Percentiles rank a stretch among this genome's conserved stretches.
phyloP scores from a whole-genome alignment of 2,888 invertebrate genomes.

The Pterostichus niger region DNA sequence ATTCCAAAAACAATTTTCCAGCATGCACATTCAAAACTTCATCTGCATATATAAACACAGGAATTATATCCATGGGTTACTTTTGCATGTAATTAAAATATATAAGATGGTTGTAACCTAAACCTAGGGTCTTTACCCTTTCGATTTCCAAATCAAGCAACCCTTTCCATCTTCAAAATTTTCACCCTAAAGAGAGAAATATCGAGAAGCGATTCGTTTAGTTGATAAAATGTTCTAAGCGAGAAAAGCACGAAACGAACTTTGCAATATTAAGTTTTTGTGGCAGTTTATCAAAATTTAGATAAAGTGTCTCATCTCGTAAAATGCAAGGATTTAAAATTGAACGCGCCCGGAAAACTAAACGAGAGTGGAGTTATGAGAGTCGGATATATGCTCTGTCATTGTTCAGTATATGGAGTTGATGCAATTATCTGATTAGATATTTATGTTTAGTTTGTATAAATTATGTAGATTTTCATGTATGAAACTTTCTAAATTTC shows the following conservation, averaged over 20 bases:
- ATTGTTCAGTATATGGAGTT: not conserved
- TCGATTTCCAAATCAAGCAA: no score
- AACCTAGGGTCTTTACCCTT: not conserved
- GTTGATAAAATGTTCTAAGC: constrained; percentile 1
- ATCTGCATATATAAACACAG: constrained; percentile 51
- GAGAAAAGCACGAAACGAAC: constrained; percentile 28
- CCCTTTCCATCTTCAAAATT: constrained; percentile 7
- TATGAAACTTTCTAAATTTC: constrained; percentile 10
- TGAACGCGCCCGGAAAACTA: constrained; percentile 9
- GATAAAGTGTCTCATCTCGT: constrained; percentile 30
- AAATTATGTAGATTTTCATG: constrained; percentile 17
- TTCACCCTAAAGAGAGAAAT: not conserved
- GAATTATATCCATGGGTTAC: constrained; percentile 15
- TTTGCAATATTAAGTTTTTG: constrained; percentile 48
- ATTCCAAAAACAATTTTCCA: constrained; percentile 45
- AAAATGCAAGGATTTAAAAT: constrained; percentile 43
- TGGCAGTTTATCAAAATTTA: constrained; percentile 50
- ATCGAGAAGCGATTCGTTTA: constrained; percentile 18
- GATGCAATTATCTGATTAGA: constrained; percentile 48
- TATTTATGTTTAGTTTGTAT: constrained; percentile 36
- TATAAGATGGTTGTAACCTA: constrained; percentile 26
- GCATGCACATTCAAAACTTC: constrained; percentile 7
- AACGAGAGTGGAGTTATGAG: constrained; percentile 10
- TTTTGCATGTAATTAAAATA: constrained; percentile 39
- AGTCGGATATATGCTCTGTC: not conserved